phyloP scores from a whole-genome alignment of 1,140 invertebrate species.

The Chrysoperla carnea region DNA sequence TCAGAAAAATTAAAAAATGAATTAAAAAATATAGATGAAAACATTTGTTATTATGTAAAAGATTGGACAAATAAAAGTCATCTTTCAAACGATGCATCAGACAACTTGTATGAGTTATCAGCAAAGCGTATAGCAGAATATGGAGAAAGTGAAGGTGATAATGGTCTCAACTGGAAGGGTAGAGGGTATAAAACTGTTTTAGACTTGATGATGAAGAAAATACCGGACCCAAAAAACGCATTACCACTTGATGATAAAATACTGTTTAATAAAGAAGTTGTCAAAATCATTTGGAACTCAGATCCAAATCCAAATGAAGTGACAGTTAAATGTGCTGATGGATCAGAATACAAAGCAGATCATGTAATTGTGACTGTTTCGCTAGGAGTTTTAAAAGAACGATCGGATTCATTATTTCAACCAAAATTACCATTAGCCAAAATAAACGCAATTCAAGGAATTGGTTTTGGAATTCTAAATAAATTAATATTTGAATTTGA shows the following conservation, averaged over 20 bases:
- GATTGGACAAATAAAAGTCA: conserved; percentile 33
- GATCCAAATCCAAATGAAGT: conserved; percentile 10
- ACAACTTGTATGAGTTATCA: conserved; percentile 39
- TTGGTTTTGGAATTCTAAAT: conserved; percentile 51
- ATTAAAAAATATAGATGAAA: too few relatives aligned
- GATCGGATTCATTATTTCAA: conserved; percentile 33
- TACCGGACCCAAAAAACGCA: conserved; percentile 7
- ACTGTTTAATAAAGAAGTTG: conserved; percentile 10
- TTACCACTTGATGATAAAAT: conserved; percentile 13
- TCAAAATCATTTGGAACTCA: conserved; percentile 9
- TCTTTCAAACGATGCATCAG: conserved; percentile 33
- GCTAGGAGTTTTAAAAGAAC: conserved; percentile 48
- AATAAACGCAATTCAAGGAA: conserved; percentile 36
- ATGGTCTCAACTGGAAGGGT: conserved; percentile 12
- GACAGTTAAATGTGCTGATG: conserved; percentile 35
- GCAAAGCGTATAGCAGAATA: conserved; percentile 25
- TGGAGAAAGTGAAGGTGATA: conserved; percentile 10
- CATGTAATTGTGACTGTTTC: conserved; percentile 50
- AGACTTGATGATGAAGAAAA: conserved; percentile 14
- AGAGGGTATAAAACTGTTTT: conserved; percentile 12
- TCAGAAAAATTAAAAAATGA: too few relatives aligned
- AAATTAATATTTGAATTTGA: conserved; percentile 59
- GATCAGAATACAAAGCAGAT: conserved; percentile 33
- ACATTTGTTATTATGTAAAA: conserved; percentile 15
- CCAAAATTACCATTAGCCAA: conserved; percentile 39